phyloP scores from a whole-genome alignment of 2,113 vertebrate genomes.

The Platichthys stellatus region DNA sequence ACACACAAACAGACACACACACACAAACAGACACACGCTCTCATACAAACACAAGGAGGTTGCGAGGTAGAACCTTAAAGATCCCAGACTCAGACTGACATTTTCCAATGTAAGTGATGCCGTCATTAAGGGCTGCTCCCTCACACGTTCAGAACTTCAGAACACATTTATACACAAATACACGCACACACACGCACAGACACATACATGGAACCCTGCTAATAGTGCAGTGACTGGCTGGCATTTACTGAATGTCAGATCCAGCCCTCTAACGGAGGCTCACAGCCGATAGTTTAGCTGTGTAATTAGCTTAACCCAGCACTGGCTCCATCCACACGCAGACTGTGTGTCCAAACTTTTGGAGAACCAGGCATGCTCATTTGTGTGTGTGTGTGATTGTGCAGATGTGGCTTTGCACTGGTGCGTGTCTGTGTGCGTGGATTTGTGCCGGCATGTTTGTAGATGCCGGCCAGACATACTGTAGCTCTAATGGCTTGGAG shows the following conservation, averaged over 20 bases:
- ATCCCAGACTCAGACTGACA: slow-evolving; percentile 64
- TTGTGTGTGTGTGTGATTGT: slow-evolving; percentile 1
- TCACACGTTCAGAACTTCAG: slow-evolving; percentile 15
- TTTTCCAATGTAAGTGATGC: slow-evolving; percentile 71
- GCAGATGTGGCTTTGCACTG: slow-evolving; percentile 1
- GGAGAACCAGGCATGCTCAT: slow-evolving; percentile 2
- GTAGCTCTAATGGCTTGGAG: slow-evolving; percentile 33
- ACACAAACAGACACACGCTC: background rate
- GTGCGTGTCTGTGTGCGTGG: slow-evolving; percentile 2
- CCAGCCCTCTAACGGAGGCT: slow-evolving; percentile 68
- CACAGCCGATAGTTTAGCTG: slow-evolving; percentile 74
- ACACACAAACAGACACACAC: slow-evolving; percentile 19
- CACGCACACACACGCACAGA: slow-evolving; percentile 29
- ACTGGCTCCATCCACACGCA: slow-evolving; percentile 54
- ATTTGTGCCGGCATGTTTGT: background rate
- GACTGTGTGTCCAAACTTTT: slow-evolving; percentile 49
- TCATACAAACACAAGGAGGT: slow-evolving; percentile 24
- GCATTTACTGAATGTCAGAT: slow-evolving; percentile 83
- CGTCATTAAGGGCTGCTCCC: slow-evolving; percentile 50
- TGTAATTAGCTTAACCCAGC: slow-evolving; percentile 76
- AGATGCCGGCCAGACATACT: slow-evolving; percentile 7
- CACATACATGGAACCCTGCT: slow-evolving; percentile 32
- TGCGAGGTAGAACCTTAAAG: slow-evolving; percentile 36
- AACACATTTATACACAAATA: background rate
- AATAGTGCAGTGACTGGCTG: slow-evolving; percentile 73